Evolutionary conservation across 2,113 vertebrate genomes (phyloP).

Genomic region (Cisticola juncidis): DNA sequence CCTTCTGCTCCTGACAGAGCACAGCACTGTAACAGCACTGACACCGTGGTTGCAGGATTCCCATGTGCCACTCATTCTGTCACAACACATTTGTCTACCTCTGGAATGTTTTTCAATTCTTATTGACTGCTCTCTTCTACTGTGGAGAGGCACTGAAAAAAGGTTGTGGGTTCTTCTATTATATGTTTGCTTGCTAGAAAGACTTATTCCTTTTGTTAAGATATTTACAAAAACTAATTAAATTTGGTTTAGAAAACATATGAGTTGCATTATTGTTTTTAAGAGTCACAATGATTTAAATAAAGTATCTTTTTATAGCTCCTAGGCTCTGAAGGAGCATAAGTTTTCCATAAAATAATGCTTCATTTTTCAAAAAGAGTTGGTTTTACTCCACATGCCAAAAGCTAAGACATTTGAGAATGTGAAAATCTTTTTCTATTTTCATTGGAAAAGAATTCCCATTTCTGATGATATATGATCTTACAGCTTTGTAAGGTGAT

Average conservation of each 20-base stretch:
- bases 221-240: background rate
- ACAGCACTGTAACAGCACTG: background rate
- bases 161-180: background rate
- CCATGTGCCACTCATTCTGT: background rate
- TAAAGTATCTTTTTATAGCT: background rate
- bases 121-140: background rate
- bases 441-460: slow-evolving; percentile 15
- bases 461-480: slow-evolving; percentile 5
- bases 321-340: background rate
- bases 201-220: background rate
- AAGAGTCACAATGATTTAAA: background rate
- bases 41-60: background rate
- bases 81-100: background rate
- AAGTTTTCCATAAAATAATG: slow-evolving; percentile 34
- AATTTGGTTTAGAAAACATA: background rate
- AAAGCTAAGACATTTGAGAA: slow-evolving; percentile 19
- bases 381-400: background rate
- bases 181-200: background rate
- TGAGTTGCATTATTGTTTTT: background rate
- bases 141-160: background rate
- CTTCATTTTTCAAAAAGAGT: background rate
- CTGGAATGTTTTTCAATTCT: background rate
- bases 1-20: background rate
- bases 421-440: background rate
- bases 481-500: slow-evolving; percentile 29